Evolutionary conservation across 2,888 invertebrate species (phyloP), one percentile per base, ranked within the genome.

Genomic region (Ischnus inquisitorius): DNA sequence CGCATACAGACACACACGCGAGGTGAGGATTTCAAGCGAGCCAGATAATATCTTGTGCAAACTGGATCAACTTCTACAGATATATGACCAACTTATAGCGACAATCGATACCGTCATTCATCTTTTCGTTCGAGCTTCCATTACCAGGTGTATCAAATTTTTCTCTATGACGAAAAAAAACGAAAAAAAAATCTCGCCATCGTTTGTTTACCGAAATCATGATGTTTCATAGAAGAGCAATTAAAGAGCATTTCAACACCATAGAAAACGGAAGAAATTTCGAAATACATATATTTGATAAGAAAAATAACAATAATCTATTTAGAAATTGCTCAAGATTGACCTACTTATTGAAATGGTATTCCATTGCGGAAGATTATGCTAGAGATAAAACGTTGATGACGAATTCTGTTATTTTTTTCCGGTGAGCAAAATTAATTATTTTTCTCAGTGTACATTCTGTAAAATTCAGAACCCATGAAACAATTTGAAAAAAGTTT

Each of bases 41-140:
- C 16, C 62, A 19, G 64, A 64, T 75, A 83, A 83, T 79, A 71
- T 68, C 57, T 76, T 75, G 76, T 51, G 69, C 75, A 75, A 83
- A 83, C 69, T 64, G n/a, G 19, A 76, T 81, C 39, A 57, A 76
- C 62, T 69, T 43, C 39, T 10, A 12, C 16, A 48, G 34, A 62
- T 41, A 34, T 3, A 25, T 12, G 10, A 4, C 25, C 57, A 16
- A 78, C 25, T 16, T 10, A 22, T 46, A 48, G 34, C 43, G 48
- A 60, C 43, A 14, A 60, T 10, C 12, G 41, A 57, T 57, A 71
- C 16, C 34, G 22, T 57, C 14, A 10, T 14, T 57, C 5, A 14
- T 12, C 14, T n/a, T 28, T 14, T 14, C 4, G 4, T 5, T 5
- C 57, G 57, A 28, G 12, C 14, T 28, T 28, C n/a, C 57, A 6